Evolutionary conservation across 1,140 invertebrate genomes (phyloP).

Genomic region (Eciton burchellii): DNA sequence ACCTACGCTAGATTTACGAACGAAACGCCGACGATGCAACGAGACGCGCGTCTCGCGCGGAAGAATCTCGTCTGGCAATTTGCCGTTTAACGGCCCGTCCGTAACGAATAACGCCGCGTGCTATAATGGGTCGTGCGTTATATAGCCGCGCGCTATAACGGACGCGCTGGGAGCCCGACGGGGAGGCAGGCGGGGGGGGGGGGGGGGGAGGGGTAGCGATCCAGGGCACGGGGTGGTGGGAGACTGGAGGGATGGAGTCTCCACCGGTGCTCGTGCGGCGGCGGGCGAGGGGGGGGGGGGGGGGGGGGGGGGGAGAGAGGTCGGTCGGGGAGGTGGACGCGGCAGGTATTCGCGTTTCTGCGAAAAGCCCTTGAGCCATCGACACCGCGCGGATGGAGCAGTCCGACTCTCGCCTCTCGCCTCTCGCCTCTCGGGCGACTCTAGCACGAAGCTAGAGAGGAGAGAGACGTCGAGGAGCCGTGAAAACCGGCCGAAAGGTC

Average conservation of each 20-base stretch:
- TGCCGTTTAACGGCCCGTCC: neutral
- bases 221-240: too few relatives aligned
- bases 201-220: neutral
- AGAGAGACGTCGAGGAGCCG: constrained; percentile 31
- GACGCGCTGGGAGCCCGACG: too few relatives aligned
- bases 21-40: neutral
- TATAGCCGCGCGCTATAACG: neutral
- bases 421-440: constrained; percentile 3
- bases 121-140: neutral
- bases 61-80: constrained; percentile 20
- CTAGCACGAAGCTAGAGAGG: neutral
- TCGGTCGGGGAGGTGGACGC: too few relatives aligned
- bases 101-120: neutral
- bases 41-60: neutral
- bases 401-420: constrained; percentile 10
- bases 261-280: too few relatives aligned
- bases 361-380: constrained; percentile 55
- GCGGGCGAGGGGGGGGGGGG: too few relatives aligned
- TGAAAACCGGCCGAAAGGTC: constrained; percentile 56
- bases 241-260: too few relatives aligned
- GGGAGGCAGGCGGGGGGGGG: neutral
- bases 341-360: constrained; percentile 27
- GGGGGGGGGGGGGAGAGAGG: too few relatives aligned
- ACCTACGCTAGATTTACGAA: neutral
- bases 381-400: neutral